These are phyloP conservation scores for Misgurnus anguillicaudatus DNA, from an alignment of 2,113 vertebrate genomes.

Conservation along the genomic window DNA sequence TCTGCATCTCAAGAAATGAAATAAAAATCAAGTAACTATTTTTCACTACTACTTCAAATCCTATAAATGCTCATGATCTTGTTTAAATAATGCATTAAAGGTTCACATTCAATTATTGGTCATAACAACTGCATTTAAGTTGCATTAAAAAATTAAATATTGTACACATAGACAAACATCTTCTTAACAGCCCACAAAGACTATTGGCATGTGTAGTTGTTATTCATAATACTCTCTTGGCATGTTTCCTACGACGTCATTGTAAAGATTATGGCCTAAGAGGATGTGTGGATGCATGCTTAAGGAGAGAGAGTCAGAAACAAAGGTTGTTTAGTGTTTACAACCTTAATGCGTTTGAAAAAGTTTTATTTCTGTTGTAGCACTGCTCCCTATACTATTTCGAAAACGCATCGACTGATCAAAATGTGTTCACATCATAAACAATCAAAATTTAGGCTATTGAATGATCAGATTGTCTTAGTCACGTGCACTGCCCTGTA, in stretches of 20 bases:
- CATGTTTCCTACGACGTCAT: conserved; percentile 31
- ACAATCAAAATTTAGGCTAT: conserved; percentile 5
- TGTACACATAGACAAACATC: conserved; percentile 2
- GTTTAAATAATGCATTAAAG: no score
- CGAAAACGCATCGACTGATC: neutral
- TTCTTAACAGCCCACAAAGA: neutral
- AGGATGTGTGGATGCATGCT: conserved; percentile 12
- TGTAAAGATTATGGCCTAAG: conserved; percentile 20
- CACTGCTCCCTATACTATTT: neutral
- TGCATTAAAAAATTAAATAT: neutral
- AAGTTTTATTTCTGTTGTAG: neutral
- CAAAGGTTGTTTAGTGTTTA: neutral
- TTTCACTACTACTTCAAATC: no score
- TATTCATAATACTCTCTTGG: conserved; percentile 38
- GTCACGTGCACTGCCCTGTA: neutral
- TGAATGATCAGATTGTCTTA: neutral
- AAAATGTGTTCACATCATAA: neutral
- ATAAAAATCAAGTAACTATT: neutral
- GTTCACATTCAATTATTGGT: no score
- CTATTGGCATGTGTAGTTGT: conserved; percentile 22
- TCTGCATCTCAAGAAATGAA: neutral
- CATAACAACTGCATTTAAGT: no score
- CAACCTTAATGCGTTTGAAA: neutral
- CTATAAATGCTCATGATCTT: no score
- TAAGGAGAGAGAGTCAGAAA: neutral